These are phyloP conservation scores for Brenthis hecate DNA, from an alignment of 2,888 invertebrate genomes.

Conservation along the genomic window DNA sequence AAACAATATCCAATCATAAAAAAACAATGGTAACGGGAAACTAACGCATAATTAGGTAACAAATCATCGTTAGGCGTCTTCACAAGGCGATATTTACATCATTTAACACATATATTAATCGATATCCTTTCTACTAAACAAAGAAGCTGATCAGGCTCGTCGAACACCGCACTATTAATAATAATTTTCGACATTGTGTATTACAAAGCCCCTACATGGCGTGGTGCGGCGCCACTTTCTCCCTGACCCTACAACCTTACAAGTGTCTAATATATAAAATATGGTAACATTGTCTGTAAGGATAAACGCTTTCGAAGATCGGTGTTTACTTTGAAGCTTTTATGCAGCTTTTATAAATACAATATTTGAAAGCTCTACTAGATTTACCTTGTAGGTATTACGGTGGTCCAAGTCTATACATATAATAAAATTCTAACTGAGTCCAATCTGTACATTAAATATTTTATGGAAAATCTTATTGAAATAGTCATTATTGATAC, in stretches of 20 bases:
- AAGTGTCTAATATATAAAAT: slow-evolving; percentile 34
- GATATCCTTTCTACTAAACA: slow-evolving; percentile 20
- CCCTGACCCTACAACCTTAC: slow-evolving; percentile 35
- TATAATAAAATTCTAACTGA: no score
- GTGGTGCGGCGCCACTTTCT: slow-evolving; percentile 37
- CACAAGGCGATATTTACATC: not conserved
- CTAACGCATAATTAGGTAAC: slow-evolving; percentile 9
- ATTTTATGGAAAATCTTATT: no score
- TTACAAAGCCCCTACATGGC: slow-evolving; percentile 32
- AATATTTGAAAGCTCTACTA: not conserved
- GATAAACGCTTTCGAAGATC: slow-evolving; percentile 25
- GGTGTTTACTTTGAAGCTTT: slow-evolving; percentile 12
- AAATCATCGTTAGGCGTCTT: slow-evolving; percentile 11
- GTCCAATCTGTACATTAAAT: no score
- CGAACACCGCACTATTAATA: slow-evolving; percentile 35
- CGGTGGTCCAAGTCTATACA: no score
- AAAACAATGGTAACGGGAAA: not conserved
- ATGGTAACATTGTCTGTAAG: slow-evolving; percentile 29
- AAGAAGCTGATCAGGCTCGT: slow-evolving; percentile 27
- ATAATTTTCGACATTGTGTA: slow-evolving; percentile 36
- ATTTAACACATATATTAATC: slow-evolving; percentile 26
- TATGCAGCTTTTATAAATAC: not conserved
- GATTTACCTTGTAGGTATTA: no score
- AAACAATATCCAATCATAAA: no score
- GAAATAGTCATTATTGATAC: no score